Conservation (phyloP, 2,797 vertebrate genomes). For the Hapalemur alaotrensis region DNA sequence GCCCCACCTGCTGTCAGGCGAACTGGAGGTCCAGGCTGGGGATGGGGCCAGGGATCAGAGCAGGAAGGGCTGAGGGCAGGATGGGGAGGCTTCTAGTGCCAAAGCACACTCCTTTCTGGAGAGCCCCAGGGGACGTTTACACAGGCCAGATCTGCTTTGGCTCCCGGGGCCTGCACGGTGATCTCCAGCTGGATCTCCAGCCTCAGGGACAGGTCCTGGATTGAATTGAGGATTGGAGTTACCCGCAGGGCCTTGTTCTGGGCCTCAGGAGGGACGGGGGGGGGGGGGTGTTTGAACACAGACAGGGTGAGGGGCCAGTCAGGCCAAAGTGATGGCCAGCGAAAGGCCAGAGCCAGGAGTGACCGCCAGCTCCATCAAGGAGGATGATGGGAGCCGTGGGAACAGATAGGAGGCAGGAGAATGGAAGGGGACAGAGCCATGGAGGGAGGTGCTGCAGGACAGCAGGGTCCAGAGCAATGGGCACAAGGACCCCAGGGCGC, state of each 20-base stretch:
- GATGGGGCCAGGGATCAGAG: no score
- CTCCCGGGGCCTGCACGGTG: no score
- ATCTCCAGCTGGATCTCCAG: background rate
- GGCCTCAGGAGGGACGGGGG: background rate
- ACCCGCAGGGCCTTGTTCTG: background rate
- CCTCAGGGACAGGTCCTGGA: background rate
- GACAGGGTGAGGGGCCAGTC: background rate
- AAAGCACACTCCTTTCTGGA: background rate
- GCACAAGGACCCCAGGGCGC: rapidly evolving
- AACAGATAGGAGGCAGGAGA: background rate
- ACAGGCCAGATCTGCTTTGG: no score
- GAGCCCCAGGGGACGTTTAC: no score
- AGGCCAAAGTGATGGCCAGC: background rate
- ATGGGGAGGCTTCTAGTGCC: no score
- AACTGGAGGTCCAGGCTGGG: no score
- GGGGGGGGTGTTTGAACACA: background rate
- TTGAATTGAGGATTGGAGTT: background rate
- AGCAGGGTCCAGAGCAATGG: background rate
- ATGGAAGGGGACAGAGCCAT: background rate
- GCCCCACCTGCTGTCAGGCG: rapidly evolving
- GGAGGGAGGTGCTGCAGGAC: background rate
- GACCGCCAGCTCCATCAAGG: rapidly evolving
- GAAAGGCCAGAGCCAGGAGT: background rate
- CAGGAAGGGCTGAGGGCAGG: no score
- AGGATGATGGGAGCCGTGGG: background rate